phyloP scores from a whole-genome alignment of 2,888 invertebrate genomes.

The Marronus borbonicus region DNA sequence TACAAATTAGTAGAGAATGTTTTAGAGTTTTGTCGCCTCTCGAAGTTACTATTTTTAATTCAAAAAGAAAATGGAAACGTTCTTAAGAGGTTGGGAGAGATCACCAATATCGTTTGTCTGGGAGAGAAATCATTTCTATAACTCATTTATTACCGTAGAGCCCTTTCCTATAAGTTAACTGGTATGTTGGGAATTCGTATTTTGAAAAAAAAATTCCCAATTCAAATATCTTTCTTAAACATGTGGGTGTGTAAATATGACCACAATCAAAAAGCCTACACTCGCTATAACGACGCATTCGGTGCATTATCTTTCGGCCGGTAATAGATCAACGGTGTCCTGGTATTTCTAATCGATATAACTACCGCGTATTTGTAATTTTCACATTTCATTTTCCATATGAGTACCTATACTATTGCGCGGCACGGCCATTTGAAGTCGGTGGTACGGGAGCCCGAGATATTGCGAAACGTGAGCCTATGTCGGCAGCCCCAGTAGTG shows the following conservation, averaged over 20 bases:
- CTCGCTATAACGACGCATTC: slow-evolving; percentile 43
- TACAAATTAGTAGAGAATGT: too few species aligned
- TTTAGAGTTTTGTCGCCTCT: too few species aligned
- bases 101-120: too few species aligned
- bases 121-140: too few species aligned
- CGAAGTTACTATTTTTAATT: too few species aligned
- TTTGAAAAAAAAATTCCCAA: not conserved
- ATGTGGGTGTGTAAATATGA: not conserved
- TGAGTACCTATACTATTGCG: not conserved
- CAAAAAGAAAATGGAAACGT: too few species aligned
- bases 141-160: too few species aligned
- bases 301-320: slow-evolving; percentile 1
- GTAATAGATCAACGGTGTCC: slow-evolving; percentile 21
- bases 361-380: slow-evolving; percentile 19
- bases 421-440: not conserved
- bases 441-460: slow-evolving; percentile 1
- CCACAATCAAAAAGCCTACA: slow-evolving; percentile 55
- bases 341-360: slow-evolving; percentile 22
- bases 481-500: slow-evolving; percentile 23
- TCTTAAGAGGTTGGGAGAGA: too few species aligned
- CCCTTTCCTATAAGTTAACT: too few species aligned
- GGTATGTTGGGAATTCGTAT: not conserved
- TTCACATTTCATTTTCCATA: slow-evolving; percentile 27
- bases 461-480: slow-evolving; percentile 24
- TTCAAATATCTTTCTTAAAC: not conserved